Percentiles rank a stretch among this genome's conserved stretches.
These are phyloP conservation scores for Dryadula phaetusa DNA, from an alignment of 2,888 invertebrate species.

Conservation along the genomic window DNA sequence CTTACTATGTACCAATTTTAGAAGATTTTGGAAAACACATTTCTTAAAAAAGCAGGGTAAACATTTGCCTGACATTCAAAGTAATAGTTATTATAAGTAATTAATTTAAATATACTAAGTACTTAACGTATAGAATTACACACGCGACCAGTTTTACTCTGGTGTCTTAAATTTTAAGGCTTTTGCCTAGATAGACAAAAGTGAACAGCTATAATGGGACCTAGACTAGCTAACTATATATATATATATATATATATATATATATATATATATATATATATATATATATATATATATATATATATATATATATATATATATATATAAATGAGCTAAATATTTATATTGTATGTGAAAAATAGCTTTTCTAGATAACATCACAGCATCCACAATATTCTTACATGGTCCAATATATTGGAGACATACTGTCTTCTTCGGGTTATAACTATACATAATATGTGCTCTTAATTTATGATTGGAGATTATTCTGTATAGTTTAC, in stretches of 20 bases:
- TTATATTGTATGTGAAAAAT: constrained; percentile 27
- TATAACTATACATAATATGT: not conserved
- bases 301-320: too few relatives aligned
- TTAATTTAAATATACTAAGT: constrained; percentile 45
- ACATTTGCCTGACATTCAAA: constrained; percentile 72
- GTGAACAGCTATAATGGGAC: constrained; percentile 50
- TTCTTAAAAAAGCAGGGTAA: constrained; percentile 79
- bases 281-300: too few relatives aligned
- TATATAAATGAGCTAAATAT: constrained; percentile 25
- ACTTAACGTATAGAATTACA: constrained; percentile 41
- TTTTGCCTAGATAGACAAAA: constrained; percentile 51
- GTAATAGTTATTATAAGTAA: constrained; percentile 62
- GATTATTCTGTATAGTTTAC: constrained; percentile 4
- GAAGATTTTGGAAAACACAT: constrained; percentile 62
- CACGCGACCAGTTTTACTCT: constrained; percentile 49
- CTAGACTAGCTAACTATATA: constrained; percentile 50
- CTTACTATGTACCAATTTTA: constrained; percentile 67
- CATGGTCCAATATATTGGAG: constrained; percentile 39
- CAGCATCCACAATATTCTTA: constrained; percentile 29
- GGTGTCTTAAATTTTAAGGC: constrained; percentile 49
- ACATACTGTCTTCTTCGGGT: constrained; percentile 5
- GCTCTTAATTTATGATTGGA: not conserved
- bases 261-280: too few relatives aligned
- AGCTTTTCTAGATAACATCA: constrained; percentile 7
- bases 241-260: too few relatives aligned